Base-by-base conservation (phyloP, 1,140 invertebrate genomes). In the Chironomus striatipennis region DNA sequence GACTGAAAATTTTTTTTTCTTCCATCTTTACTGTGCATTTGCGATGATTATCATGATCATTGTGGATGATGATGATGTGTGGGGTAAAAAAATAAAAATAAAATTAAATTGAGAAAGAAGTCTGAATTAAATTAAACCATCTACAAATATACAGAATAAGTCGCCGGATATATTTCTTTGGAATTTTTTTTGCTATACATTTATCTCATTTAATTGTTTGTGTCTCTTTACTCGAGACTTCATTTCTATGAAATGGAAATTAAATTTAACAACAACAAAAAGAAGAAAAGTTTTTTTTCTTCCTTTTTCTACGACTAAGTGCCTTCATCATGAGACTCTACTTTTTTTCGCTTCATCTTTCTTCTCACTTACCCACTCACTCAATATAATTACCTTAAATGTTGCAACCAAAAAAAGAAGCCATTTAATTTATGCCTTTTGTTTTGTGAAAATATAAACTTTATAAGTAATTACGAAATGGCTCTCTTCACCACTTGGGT, bases 401-500 rank as follows among this genome's bases (percentile, higher is more conserved):
- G 65, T 70, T 70, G 65, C 65, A 70, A 70, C 12, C 47, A 12
- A 57, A 57, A 47, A 47, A 47, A 5, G 24, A 70, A 70, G 17
- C 65, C 17, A 9, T 70, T 70, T 70, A 70, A 70, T 70, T 70
- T 70, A 70, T 70, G 65, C 65, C 10, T 70, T 70, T 70, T 70
- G 65, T 70, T 70, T 20, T 18, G 47, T n/a, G n/a, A 57, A 57
- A 47, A 47, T 8, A 21, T 10, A 70, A 70, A 70, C 65, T 70
- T 70, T 70, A 57, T n/a, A 57, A 57, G 47, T 70, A 70, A 70
- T 70, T 70, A 70, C 65, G 65, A 70, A 70, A 70, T 70, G 65
- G 65, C 20, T 57, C 47, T 57, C 47, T 57, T 57, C 47, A 57
- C 12, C 47, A 57, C 47, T 57, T 57, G 12, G 5, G 47, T 57